phyloP scores from a whole-genome alignment of 2,797 vertebrate genomes.

The Amphiprion clarkii region DNA sequence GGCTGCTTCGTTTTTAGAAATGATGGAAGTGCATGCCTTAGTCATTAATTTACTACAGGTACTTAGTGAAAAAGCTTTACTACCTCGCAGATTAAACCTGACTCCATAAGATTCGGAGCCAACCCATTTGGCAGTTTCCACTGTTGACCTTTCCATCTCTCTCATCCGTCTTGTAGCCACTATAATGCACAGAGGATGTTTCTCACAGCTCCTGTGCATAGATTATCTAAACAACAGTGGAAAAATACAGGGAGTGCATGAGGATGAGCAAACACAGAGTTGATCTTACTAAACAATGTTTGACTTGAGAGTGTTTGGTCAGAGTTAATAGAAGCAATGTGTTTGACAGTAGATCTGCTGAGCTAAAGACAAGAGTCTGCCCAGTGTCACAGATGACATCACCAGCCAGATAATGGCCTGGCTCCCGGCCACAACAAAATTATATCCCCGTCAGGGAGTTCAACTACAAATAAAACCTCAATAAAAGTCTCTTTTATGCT shows the following conservation, averaged over 20 bases:
- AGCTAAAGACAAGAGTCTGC: conserved; percentile 53
- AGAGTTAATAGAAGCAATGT: conserved; percentile 2
- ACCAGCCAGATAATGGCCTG: conserved; percentile 58
- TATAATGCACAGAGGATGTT: conserved; percentile 28
- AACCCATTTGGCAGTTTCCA: conserved; percentile 63
- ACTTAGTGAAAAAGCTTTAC: conserved; percentile 21
- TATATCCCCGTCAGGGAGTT: conserved; percentile 51
- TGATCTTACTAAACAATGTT: conserved; percentile 3
- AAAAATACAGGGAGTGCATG: conserved; percentile 11
- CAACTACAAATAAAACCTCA: conserved; percentile 42
- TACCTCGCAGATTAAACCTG: conserved; percentile 38
- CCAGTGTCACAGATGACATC: conserved; percentile 62
- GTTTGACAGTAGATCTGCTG: conserved; percentile 41
- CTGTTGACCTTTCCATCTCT: conserved; percentile 49
- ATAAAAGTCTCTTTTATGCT: conserved; percentile 60
- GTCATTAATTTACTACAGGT: conserved; percentile 30
- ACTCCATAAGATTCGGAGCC: conserved; percentile 46
- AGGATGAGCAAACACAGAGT: conserved; percentile 1
- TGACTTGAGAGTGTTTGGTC: conserved; percentile 8
- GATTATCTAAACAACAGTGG: conserved; percentile 18
- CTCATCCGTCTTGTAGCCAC: conserved; percentile 20
- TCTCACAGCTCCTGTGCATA: conserved; percentile 3
- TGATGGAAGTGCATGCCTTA: conserved; percentile 18
- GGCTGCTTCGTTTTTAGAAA: conserved; percentile 10
- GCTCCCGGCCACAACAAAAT: conserved; percentile 51